Percentiles rank a stretch among this genome's conserved stretches.
Evolutionary conservation across 2,888 invertebrate species (phyloP).

Genomic region (Stenodera caucasica): DNA sequence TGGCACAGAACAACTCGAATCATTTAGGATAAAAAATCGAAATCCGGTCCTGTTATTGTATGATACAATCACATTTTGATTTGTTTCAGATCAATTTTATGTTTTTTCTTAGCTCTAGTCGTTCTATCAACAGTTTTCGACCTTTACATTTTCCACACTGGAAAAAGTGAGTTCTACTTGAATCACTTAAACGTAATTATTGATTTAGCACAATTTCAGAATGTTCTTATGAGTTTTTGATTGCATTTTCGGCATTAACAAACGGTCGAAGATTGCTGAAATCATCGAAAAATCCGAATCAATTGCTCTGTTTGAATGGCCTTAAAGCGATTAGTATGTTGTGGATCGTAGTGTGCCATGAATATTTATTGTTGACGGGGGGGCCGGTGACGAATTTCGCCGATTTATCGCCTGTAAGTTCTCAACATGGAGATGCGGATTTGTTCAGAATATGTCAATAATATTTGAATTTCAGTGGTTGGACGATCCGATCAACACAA

Average conservation of each 20-base stretch:
- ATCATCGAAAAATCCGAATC: constrained; percentile 1
- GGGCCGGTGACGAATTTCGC: constrained; percentile 6
- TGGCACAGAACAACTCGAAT: too few species aligned
- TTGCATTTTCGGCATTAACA: constrained; percentile 16
- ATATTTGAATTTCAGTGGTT: constrained; percentile 42
- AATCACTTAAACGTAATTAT: background rate
- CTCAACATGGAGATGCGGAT: too few species aligned
- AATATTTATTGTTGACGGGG: background rate
- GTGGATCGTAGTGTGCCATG: constrained; percentile 17
- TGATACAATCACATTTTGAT: too few species aligned
- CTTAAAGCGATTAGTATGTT: constrained; percentile 20
- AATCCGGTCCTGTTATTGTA: background rate
- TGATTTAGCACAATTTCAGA: constrained; percentile 2
- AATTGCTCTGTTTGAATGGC: constrained; percentile 18
- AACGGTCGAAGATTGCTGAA: constrained; percentile 15
- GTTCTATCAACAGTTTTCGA: constrained; percentile 9
- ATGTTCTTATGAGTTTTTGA: constrained; percentile 9
- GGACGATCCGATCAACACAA: background rate
- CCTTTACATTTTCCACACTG: background rate
- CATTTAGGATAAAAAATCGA: background rate
- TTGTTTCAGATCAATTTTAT: constrained; percentile 1
- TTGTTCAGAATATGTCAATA: constrained; percentile 14
- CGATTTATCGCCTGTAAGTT: constrained; percentile 7
- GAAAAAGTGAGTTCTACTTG: constrained; percentile 4
- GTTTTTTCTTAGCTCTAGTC: background rate